Base-by-base conservation (phyloP, 2,888 invertebrate genomes). In the Stramonita haemastoma region DNA sequence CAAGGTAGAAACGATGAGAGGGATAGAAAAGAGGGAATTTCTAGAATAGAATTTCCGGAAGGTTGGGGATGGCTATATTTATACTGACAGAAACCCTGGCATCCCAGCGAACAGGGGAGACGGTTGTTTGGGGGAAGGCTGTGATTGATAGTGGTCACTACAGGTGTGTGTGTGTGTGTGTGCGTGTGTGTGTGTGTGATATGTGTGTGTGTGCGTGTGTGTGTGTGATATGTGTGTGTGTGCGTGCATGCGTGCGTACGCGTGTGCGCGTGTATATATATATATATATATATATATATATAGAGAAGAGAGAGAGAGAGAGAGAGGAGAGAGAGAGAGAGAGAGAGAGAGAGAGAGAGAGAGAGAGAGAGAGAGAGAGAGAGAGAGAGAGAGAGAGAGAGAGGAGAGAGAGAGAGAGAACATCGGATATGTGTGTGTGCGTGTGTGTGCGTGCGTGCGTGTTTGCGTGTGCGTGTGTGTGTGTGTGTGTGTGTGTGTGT, bases 241-340 rank as follows among this genome's bases (percentile, higher is more conserved):
- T 83, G 81, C 17, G 36, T 83, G 17, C 22, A 8, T 46, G 83
- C 46, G 83, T 36, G 83, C 22, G 83, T 83, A 26, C 22, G 36
- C 36, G 81, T 36, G 81, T 83, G 81, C 22, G 81, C 36, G 81
- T 83, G 81, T 83, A 46, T 83, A 19, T 83, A 46, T 83, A 19
- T 83, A 46, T 83, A 46, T 83, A 19, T 36, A 46, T 29, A 32
- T 17, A 79, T 11, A 79, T n/a, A n/a, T n/a, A n/a, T n/a, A n/a
- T n/a, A n/a, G n/a, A n/a, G n/a, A n/a, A n/a, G n/a, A n/a, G n/a
- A 15, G 26, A 22, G 32, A 13, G 32, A 79, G 79, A 79, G 32
- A 32, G 32, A 79, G 79, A 46, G 26, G 4, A 84, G 19, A 56
- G 29, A 29, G 57, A 56, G 56, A 84, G 29, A 57, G 17, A 46